Conservation (phyloP, 2,888 invertebrate genomes). For the Tolmerus cingulatus region DNA sequence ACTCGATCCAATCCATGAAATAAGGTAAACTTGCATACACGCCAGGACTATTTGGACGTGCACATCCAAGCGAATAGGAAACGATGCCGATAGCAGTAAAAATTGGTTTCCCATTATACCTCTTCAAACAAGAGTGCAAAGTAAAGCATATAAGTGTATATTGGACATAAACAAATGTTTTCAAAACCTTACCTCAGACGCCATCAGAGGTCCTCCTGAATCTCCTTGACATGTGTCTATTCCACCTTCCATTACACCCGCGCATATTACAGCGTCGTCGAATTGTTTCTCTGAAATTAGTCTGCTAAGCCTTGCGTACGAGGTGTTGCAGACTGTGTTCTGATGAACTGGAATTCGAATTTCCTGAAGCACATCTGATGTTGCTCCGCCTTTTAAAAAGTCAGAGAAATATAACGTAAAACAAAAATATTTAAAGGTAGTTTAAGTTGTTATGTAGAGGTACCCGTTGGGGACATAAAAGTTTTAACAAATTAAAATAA, state of each 20-base stretch:
- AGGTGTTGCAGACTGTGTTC: constrained; percentile 68
- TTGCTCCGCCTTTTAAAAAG: constrained; percentile 69
- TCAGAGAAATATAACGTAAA: not conserved
- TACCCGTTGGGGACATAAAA: no score
- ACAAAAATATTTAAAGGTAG: no score
- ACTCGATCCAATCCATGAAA: constrained; percentile 71
- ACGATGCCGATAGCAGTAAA: constrained; percentile 71
- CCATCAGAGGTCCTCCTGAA: constrained; percentile 63
- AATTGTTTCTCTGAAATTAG: constrained; percentile 57
- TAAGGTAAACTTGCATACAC: constrained; percentile 71
- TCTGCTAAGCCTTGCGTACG: constrained; percentile 55
- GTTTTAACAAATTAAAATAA: no score
- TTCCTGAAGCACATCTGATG: constrained; percentile 72
- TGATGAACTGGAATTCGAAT: constrained; percentile 75
- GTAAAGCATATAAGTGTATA: not conserved
- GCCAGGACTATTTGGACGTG: constrained; percentile 70
- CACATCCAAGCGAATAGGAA: constrained; percentile 73
- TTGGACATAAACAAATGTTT: not conserved
- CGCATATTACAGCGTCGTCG: constrained; percentile 58
- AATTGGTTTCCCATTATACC: not conserved
- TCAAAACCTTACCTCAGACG: constrained; percentile 54
- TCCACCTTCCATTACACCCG: constrained; percentile 58
- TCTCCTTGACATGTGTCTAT: constrained; percentile 63
- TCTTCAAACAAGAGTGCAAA: not conserved
- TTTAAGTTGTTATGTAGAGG: no score